Conservation (phyloP, 2,888 invertebrate species). For the Nineta flava region DNA sequence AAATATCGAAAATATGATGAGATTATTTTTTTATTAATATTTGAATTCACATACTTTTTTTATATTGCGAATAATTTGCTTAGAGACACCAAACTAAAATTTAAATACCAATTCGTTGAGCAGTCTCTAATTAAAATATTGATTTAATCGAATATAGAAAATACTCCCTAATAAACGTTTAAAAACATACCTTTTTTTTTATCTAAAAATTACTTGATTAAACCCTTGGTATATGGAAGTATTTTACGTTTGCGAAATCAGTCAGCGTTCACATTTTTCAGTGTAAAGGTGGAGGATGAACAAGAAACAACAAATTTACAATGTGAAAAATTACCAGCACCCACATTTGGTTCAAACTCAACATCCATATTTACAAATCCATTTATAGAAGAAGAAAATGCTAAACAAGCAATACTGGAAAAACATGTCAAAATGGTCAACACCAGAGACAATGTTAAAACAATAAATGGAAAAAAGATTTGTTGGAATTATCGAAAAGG, state of each 20-base stretch:
- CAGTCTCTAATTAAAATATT: no score
- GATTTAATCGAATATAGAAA: no score
- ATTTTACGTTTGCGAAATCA: constrained; percentile 19
- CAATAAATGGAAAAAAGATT: constrained; percentile 74
- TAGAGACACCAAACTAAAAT: no score
- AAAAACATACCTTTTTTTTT: not conserved
- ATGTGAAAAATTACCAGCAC: constrained; percentile 39
- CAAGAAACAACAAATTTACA: constrained; percentile 6
- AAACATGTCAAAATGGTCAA: constrained; percentile 86
- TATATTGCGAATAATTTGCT: no score
- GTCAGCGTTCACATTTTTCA: constrained; percentile 26
- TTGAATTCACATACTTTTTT: no score
- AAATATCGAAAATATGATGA: no score
- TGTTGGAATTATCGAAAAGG: constrained; percentile 91
- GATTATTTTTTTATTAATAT: no score
- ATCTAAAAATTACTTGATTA: not conserved
- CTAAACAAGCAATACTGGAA: constrained; percentile 72
- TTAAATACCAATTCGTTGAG: no score
- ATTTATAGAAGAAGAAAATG: constrained; percentile 69
- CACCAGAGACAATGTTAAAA: constrained; percentile 52
- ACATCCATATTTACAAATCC: constrained; percentile 75
- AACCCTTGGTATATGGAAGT: not conserved
- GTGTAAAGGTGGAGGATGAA: constrained; percentile 16
- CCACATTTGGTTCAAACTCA: constrained; percentile 37
- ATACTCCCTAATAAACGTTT: not conserved